Conservation (phyloP, 2,797 vertebrate species). For the Chelidonichthys spinosus region DNA sequence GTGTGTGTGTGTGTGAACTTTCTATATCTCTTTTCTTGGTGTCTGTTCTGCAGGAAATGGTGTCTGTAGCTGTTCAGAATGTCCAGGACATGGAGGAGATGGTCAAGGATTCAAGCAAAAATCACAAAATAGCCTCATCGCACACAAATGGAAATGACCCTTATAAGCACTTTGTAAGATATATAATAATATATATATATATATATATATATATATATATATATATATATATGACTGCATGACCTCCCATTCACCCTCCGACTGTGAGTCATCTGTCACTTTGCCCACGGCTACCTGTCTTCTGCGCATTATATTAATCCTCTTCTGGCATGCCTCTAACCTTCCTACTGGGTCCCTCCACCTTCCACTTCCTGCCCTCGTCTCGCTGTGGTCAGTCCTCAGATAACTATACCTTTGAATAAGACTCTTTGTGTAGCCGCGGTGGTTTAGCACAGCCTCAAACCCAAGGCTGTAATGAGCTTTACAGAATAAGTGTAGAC, state of each 20-base stretch:
- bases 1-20: background rate
- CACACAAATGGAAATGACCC: conserved; percentile 78
- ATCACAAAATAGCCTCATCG: conserved; percentile 66
- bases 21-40: background rate
- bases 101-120: conserved; percentile 81
- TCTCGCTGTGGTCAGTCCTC: conserved; percentile 12
- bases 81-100: conserved; percentile 86
- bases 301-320: conserved; percentile 24
- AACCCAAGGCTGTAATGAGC: conserved; percentile 23
- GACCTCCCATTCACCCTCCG: conserved; percentile 23
- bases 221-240: background rate
- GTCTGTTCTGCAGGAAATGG: conserved; percentile 86
- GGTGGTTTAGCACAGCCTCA: background rate
- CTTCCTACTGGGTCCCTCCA: conserved; percentile 3
- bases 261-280: conserved; percentile 30
- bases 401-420: conserved; percentile 38
- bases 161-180: conserved; percentile 91
- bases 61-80: conserved; percentile 84
- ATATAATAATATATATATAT: background rate
- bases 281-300: conserved; percentile 18
- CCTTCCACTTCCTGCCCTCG: conserved; percentile 7
- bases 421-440: conserved; percentile 11
- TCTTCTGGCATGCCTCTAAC: conserved; percentile 12
- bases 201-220: too few relatives aligned
- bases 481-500: conserved; percentile 20